phyloP scores from a whole-genome alignment of 1,140 invertebrate species.

The Littorina saxatilis region DNA sequence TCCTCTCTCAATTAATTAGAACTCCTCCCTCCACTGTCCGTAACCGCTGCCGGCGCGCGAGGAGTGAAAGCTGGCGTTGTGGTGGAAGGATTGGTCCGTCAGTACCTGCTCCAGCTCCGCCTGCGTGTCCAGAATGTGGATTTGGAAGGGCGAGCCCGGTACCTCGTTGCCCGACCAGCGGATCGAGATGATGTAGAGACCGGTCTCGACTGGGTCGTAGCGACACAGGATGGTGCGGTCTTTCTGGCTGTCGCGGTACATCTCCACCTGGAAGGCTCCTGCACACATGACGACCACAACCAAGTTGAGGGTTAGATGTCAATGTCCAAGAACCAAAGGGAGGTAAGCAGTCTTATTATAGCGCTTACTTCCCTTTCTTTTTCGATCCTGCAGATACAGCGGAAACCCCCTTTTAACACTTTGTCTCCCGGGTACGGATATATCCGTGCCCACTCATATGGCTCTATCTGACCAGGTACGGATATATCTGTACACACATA shows the following conservation, averaged over 20 bases:
- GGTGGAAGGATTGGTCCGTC: constrained; percentile 49
- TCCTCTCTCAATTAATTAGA: too few species aligned
- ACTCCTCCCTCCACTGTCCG: constrained; percentile 49
- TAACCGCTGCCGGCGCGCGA: constrained; percentile 35
- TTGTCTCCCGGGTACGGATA: too few species aligned
- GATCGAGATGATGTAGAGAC: constrained; percentile 98
- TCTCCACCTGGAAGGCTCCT: constrained; percentile 98
- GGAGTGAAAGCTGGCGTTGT: constrained; percentile 37
- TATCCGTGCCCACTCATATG: too few species aligned
- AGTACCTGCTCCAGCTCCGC: constrained; percentile 85
- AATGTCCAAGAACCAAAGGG: too few species aligned
- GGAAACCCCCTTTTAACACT: too few species aligned
- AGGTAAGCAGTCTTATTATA: too few species aligned
- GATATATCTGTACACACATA: too few species aligned
- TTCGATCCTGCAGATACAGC: too few species aligned
- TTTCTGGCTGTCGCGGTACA: constrained; percentile 99
- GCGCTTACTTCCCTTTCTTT: too few species aligned
- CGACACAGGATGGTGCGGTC: constrained; percentile 98
- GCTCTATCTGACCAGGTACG: too few species aligned
- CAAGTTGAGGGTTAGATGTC: too few species aligned
- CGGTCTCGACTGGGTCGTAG: constrained; percentile 97
- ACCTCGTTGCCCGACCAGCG: constrained; percentile 98
- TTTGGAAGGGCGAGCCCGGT: constrained; percentile 95
- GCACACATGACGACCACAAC: too few species aligned
- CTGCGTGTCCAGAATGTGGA: constrained; percentile 99